Evolutionary conservation across 2,797 vertebrate genomes (phyloP), one percentile per base, ranked within the genome.

Genomic region (Cyprinodon diabolis): DNA sequence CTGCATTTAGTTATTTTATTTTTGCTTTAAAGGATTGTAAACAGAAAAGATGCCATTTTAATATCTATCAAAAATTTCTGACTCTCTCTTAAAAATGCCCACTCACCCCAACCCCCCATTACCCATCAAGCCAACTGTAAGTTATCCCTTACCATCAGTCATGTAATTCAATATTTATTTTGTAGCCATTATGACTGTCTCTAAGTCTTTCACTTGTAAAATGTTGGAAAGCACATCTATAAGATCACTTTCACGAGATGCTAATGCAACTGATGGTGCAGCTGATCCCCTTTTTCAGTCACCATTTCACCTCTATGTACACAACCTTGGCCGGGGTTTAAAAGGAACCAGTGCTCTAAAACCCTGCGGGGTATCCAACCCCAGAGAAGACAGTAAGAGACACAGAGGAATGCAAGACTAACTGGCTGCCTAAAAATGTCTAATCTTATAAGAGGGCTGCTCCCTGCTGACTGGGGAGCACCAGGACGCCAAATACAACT

Each of bases 401-500:
- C 78, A 43, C 77, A 75, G 85, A 81, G 84, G 80, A 30, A 68
- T 79, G 45, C 70, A 77, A 88, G 71, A 80, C 90, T 78, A 78
- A 79, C 78, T 78, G 76, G 72, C 86, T 89, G 86, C 89, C 87
- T 88, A 76, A 91, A 94, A 92, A 89, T 14, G 69, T 90, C 87
- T 92, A 88, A 93, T 93, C 92, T 93, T 84, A 89, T 92, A 90
- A 91, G 89, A 89, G 88, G 91, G 88, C 68, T 80, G 84, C 75
- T 76, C 86, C 76, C 79, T 76, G 78, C 81, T 82, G 90, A 80
- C 86, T 74, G 79, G 81, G 80, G 85, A 88, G 81, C 52, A 1
- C 77, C 68, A 68, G 79, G 84, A 92, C 74, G 79, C 87, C 76
- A 86, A 89, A 80, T 69, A 89, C 85, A 86, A 87, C 82, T 90